Evolutionary conservation across 1,140 invertebrate species (phyloP).

Genomic region (Sycobia sp.): DNA sequence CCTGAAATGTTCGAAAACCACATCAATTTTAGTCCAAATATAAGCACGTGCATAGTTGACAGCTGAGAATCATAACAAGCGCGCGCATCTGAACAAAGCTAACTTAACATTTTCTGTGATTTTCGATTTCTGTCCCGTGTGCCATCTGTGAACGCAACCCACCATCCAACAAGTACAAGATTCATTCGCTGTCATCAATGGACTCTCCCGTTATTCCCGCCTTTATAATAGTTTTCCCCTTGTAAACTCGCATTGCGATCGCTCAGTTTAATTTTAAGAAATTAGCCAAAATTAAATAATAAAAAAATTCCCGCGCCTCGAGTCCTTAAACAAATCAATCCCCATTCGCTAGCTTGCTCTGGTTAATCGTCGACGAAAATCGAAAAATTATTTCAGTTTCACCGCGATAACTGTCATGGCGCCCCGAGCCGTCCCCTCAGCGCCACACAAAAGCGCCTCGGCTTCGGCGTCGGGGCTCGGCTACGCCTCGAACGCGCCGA

Average conservation of each 20-base stretch:
- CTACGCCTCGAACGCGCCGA: neutral
- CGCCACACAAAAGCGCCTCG: slow-evolving; percentile 37
- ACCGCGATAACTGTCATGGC: neutral
- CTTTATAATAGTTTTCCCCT: slow-evolving; percentile 14
- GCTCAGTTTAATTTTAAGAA: too few relatives aligned
- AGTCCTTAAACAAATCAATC: too few relatives aligned
- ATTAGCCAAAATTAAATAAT: too few relatives aligned
- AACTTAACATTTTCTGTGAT: slow-evolving; percentile 38
- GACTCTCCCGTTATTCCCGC: slow-evolving; percentile 41
- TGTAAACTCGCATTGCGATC: neutral
- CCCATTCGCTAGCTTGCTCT: too few relatives aligned
- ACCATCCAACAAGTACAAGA: slow-evolving; percentile 1
- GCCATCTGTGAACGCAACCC: slow-evolving; percentile 49
- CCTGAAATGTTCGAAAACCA: too few relatives aligned
- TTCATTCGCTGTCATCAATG: slow-evolving; percentile 39
- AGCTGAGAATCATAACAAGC: slow-evolving; percentile 8
- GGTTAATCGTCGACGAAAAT: neutral
- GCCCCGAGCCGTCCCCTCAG: neutral
- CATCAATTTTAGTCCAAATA: too few relatives aligned
- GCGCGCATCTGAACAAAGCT: slow-evolving; percentile 16
- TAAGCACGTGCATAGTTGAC: too few relatives aligned
- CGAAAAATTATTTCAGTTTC: too few relatives aligned
- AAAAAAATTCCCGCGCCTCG: too few relatives aligned
- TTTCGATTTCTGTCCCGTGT: slow-evolving; percentile 33
- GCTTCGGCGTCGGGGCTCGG: slow-evolving; percentile 46